Evolutionary conservation across 2,113 vertebrate genomes (phyloP).

Genomic region (Cygnus buccinator): DNA sequence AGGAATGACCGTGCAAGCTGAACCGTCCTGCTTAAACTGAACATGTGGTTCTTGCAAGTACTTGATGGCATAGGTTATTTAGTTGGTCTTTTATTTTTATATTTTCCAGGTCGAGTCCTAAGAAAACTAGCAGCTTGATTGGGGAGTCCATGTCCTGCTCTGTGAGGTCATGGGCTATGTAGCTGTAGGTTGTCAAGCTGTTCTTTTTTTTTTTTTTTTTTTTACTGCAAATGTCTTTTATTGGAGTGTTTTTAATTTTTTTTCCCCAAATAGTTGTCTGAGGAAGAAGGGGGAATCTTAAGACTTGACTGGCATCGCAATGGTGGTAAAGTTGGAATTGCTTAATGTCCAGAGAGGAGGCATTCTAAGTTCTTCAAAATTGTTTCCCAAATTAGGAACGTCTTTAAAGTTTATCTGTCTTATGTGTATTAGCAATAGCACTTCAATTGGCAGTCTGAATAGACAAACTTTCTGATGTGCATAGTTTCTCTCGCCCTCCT

Average conservation of each 20-base stretch:
- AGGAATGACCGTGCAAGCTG: background rate
- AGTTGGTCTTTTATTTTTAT: background rate
- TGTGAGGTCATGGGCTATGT: background rate
- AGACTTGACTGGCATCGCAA: background rate
- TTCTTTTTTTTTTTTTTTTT: background rate
- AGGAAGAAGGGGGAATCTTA: background rate
- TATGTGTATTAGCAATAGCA: background rate
- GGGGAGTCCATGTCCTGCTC: background rate
- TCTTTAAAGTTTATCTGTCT: background rate
- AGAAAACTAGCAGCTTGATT: background rate
- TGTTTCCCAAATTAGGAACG: accelerated
- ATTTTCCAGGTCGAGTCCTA: accelerated
- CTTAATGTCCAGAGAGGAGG: background rate
- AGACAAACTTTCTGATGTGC: background rate
- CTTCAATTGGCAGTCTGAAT: background rate
- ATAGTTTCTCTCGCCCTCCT: background rate
- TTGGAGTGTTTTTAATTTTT: background rate
- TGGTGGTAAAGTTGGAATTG: background rate
- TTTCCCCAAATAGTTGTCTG: background rate
- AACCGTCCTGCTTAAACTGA: accelerated
- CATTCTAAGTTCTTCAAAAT: background rate
- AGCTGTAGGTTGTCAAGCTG: accelerated
- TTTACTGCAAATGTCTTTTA: background rate
- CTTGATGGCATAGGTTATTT: background rate
- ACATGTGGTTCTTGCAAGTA: background rate